Conservation (phyloP, 2,888 invertebrate species). For the Entomobrya multifasciata region DNA sequence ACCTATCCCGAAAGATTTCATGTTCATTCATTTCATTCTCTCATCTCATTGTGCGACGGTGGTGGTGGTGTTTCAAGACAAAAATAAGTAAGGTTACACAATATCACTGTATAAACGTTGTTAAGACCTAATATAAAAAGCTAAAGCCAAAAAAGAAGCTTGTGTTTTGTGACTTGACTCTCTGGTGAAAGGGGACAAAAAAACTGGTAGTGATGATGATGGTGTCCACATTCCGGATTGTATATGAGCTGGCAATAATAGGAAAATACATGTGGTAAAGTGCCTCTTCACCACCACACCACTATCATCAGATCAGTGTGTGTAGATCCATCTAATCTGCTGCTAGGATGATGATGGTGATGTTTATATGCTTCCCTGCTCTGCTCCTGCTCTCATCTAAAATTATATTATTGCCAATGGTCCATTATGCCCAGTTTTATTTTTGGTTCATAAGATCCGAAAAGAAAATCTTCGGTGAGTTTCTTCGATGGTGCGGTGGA, state of each 20-base stretch:
- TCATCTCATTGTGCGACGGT: slow-evolving; percentile 24
- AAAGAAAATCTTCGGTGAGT: slow-evolving; percentile 20
- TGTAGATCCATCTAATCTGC: slow-evolving; percentile 35
- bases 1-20: slow-evolving; percentile 10
- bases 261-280: slow-evolving; percentile 57
- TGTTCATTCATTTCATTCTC: slow-evolving; percentile 56
- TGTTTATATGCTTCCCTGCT: slow-evolving; percentile 4
- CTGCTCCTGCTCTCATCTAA: slow-evolving; percentile 34
- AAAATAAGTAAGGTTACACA: slow-evolving; percentile 33
- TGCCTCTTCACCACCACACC: slow-evolving; percentile 40
- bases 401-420: slow-evolving; percentile 71
- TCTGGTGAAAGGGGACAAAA: slow-evolving; percentile 55
- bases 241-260: slow-evolving; percentile 69
- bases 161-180: slow-evolving; percentile 32
- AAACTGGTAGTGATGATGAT: slow-evolving; percentile 21
- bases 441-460: slow-evolving; percentile 50
- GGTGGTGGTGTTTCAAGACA: slow-evolving; percentile 30
- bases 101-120: slow-evolving; percentile 7
- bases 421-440: slow-evolving; percentile 62
- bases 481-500: not conserved
- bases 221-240: slow-evolving; percentile 62
- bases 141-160: slow-evolving; percentile 25
- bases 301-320: slow-evolving; percentile 21
- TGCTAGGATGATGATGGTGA: not conserved
- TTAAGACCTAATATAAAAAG: slow-evolving; percentile 41